These are phyloP conservation scores for Nicator chloris DNA, from an alignment of 2,113 vertebrate species.

Conservation along the genomic window DNA sequence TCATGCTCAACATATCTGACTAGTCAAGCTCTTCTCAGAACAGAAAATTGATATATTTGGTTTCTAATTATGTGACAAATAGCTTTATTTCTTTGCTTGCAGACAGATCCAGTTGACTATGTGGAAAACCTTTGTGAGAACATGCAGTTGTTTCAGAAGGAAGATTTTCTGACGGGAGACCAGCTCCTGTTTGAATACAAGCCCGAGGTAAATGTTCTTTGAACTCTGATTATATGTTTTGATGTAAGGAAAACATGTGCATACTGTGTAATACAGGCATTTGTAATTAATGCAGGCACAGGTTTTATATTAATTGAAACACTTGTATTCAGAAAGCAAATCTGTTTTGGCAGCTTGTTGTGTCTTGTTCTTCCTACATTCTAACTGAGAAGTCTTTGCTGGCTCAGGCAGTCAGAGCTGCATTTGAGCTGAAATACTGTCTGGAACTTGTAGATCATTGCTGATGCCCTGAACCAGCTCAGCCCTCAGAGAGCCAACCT, in stretches of 20 bases:
- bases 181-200: slow-evolving; percentile 93
- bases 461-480: slow-evolving; percentile 82
- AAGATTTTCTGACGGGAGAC: slow-evolving; percentile 94
- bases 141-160: slow-evolving; percentile 92
- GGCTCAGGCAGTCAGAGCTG: neutral
- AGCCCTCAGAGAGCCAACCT: slow-evolving; percentile 90
- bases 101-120: slow-evolving; percentile 95
- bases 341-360: neutral
- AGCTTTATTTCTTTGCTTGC: neutral
- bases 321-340: neutral
- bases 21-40: neutral
- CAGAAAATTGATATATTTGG: neutral
- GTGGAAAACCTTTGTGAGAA: slow-evolving; percentile 96
- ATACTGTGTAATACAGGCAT: neutral
- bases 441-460: slow-evolving; percentile 81
- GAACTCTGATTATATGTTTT: neutral
- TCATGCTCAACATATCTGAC: neutral
- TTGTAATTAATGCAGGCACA: neutral
- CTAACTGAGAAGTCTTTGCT: neutral
- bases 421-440: neutral
- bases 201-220: slow-evolving; percentile 75
- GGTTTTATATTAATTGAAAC: neutral
- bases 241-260: neutral
- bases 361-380: neutral
- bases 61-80: neutral